phyloP scores from a whole-genome alignment of 1,140 invertebrate genomes.

The Drosophila repleta region DNA sequence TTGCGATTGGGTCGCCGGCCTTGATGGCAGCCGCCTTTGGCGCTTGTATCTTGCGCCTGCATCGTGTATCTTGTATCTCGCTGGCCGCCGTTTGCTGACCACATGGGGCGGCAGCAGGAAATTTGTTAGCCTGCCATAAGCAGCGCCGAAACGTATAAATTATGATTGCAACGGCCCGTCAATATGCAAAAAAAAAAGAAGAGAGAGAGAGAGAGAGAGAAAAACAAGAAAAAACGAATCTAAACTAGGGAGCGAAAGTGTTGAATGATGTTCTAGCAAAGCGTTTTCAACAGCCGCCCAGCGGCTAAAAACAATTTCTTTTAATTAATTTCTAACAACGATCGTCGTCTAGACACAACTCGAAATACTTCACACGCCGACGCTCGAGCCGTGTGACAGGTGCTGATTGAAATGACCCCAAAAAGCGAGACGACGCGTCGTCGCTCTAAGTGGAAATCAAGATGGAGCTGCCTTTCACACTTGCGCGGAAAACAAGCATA shows the following conservation, averaged over 20 bases:
- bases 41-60: slow-evolving; percentile 66
- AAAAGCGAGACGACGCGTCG: slow-evolving; percentile 41
- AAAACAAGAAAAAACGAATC: neutral
- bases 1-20: slow-evolving; percentile 51
- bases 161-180: slow-evolving; percentile 54
- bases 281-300: slow-evolving; percentile 36
- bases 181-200: slow-evolving; percentile 61
- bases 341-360: slow-evolving; percentile 37
- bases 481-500: slow-evolving; percentile 10
- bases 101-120: slow-evolving; percentile 67
- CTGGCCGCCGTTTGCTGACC: slow-evolving; percentile 54
- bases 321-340: slow-evolving; percentile 76
- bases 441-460: slow-evolving; percentile 29
- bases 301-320: slow-evolving; percentile 65
- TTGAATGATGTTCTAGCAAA: slow-evolving; percentile 57
- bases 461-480: slow-evolving; percentile 61
- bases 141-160: slow-evolving; percentile 76
- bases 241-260: slow-evolving; percentile 59
- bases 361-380: slow-evolving; percentile 58
- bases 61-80: slow-evolving; percentile 53
- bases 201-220: too few relatives aligned
- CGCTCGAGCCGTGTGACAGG: slow-evolving; percentile 68
- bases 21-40: slow-evolving; percentile 67
- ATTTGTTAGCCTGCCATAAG: slow-evolving; percentile 79
- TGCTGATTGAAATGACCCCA: slow-evolving; percentile 77